A percentile compares a stretch with the other conserved stretches of the same genome.
phyloP scores from a whole-genome alignment of 2,888 invertebrate species.

The Nephrotoma flavescens region DNA sequence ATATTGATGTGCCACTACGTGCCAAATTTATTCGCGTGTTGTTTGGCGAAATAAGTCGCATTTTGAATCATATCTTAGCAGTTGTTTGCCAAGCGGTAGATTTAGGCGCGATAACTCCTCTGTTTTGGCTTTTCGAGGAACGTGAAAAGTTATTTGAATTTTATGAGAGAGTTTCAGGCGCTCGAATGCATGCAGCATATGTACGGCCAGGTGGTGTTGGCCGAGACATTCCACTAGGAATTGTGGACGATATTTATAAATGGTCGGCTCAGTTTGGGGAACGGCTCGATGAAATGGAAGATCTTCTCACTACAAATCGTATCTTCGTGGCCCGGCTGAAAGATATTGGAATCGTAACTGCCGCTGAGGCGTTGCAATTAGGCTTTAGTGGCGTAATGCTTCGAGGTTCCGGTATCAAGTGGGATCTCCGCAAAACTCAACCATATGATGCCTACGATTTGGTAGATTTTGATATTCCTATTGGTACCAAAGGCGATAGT shows the following conservation, averaged over 20 bases:
- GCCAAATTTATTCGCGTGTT: constrained; percentile 67
- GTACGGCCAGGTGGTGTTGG: constrained; percentile 70
- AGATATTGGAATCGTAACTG: constrained; percentile 54
- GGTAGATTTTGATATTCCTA: constrained; percentile 69
- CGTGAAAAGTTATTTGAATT: constrained; percentile 75
- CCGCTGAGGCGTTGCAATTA: constrained; percentile 60
- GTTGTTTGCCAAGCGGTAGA: constrained; percentile 62
- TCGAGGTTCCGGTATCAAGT: constrained; percentile 68
- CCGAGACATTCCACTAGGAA: constrained; percentile 55
- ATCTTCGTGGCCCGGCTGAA: constrained; percentile 57
- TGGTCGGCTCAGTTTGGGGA: constrained; percentile 50
- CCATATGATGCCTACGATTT: constrained; percentile 76
- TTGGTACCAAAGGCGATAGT: constrained; percentile 69
- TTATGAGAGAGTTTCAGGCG: constrained; percentile 69
- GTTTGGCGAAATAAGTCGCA: constrained; percentile 59
- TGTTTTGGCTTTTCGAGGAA: constrained; percentile 86
- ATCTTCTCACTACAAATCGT: constrained; percentile 58
- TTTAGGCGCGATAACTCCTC: constrained; percentile 74
- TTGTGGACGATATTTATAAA: constrained; percentile 64
- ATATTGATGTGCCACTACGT: constrained; percentile 58
- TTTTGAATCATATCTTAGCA: constrained; percentile 69
- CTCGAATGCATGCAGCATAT: constrained; percentile 71
- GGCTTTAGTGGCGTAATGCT: constrained; percentile 66
- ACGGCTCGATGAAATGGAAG: constrained; percentile 74
- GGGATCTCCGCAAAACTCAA: constrained; percentile 67